Percentiles rank a stretch among this genome's conserved stretches.
Conservation (phyloP, 1,140 invertebrate genomes). For the Cryptotermes secundus region DNA sequence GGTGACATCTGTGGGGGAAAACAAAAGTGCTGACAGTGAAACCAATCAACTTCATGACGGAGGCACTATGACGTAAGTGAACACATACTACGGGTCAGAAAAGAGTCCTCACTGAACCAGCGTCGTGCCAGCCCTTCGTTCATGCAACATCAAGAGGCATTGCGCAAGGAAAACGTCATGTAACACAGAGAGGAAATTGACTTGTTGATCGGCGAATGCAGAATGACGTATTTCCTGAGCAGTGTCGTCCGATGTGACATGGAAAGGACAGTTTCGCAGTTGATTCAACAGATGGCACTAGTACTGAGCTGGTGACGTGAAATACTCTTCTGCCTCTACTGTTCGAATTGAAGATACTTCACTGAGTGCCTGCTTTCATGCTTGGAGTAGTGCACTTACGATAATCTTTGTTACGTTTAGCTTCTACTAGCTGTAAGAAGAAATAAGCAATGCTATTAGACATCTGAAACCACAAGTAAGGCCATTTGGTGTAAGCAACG, state of each 20-base stretch:
- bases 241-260: neutral
- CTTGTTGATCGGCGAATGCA: neutral
- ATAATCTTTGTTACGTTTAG: neutral
- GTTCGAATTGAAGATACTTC: neutral
- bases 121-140: neutral
- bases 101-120: neutral
- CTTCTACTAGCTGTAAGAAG: conserved; percentile 13
- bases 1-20: conserved; percentile 60
- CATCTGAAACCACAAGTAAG: neutral
- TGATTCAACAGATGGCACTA: neutral
- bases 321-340: neutral
- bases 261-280: neutral
- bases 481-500: neutral
- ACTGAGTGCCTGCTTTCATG: neutral
- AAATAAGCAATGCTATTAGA: neutral
- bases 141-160: neutral
- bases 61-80: neutral
- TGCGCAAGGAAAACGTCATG: neutral
- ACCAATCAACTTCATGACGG: neutral
- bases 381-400: neutral
- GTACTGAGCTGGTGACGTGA: neutral
- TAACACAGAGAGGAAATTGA: neutral
- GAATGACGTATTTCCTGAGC: conserved; percentile 11
- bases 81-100: neutral
- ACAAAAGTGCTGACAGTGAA: conserved; percentile 28